Base-by-base conservation (phyloP, 2,888 invertebrate species). In the Nomada ferruginata region DNA sequence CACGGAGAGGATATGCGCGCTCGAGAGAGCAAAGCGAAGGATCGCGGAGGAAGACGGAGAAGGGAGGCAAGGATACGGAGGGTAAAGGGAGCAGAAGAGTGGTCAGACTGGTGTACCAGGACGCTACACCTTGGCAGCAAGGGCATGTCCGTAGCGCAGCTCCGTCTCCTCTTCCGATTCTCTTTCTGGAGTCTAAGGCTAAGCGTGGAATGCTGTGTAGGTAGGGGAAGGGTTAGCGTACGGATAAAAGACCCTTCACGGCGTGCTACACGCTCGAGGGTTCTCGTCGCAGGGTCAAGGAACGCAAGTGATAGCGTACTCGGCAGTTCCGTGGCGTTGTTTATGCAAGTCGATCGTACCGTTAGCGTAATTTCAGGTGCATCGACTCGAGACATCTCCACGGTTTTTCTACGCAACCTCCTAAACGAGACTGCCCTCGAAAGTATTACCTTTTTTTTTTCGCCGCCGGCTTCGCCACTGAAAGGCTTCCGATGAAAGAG, bases 61-160 rank as follows among this genome's bases (percentile, higher is more conserved):
- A 10, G 29, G 36, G 36, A 15, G 4, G 74, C 65, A 73, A 76
- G 75, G 65, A 61, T 65, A 69, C 59, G 65, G 79, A 81, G 81
- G 76, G 82, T 73, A 76, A 84, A 79, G 85, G 77, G 82, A 52
- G 44, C 20, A 82, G 13, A 47, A 59, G 76, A 89, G 87, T 88
- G 88, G 89, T 91, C 88, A 86, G 91, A 91, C 92, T 91, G 92
- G 91, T 91, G 90, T 90, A 91, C 88, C 91, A 90, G 91, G 90
- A 90, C 92, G 89, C 91, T 91, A 90, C 88, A 88, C 89, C 80
- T 87, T 76, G 80, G 74, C 81, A 15, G 81, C 85, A 86, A 84
- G 84, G 75, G 87, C 86, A 82, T 73, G 69, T 76, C 75, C 42
- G 76, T 74, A 81, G 79, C 79, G 76, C 79, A 80, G 70, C 84